Conservation (phyloP, 2,797 vertebrate genomes). For the Sebastiscus albofasciatus region DNA sequence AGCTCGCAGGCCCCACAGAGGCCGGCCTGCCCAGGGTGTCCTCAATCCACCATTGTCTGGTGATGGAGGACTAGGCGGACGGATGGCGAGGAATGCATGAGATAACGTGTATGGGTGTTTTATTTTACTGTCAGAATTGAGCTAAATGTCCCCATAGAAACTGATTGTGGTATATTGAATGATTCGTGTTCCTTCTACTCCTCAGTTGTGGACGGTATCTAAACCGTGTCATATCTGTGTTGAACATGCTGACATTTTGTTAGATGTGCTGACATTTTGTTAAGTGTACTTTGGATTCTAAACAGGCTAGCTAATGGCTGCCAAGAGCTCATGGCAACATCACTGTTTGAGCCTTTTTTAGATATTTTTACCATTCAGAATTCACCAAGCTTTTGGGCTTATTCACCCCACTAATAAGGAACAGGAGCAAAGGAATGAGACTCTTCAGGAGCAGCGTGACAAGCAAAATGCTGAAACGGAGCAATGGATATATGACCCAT, state of each 20-base stretch:
- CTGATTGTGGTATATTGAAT: not conserved
- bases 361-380: not conserved
- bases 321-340: not conserved
- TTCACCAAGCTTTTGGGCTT: not conserved
- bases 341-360: not conserved
- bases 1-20: conserved; percentile 67
- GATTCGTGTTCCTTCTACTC: not conserved
- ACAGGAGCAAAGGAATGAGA: not conserved
- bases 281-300: not conserved
- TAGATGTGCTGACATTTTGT: not conserved
- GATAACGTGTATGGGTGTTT: conserved; percentile 30
- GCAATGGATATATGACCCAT: not conserved
- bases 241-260: not conserved
- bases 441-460: not conserved
- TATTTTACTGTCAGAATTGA: not conserved
- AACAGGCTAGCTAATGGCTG: not conserved
- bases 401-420: not conserved
- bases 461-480: no score
- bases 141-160: not conserved
- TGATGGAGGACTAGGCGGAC: conserved; percentile 31
- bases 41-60: conserved; percentile 63
- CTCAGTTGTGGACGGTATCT: not conserved
- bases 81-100: conserved; percentile 46
- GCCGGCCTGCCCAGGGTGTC: conserved; percentile 49
- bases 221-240: not conserved